Conservation (phyloP, 2,888 invertebrate genomes). For the Camponotus fellah region DNA sequence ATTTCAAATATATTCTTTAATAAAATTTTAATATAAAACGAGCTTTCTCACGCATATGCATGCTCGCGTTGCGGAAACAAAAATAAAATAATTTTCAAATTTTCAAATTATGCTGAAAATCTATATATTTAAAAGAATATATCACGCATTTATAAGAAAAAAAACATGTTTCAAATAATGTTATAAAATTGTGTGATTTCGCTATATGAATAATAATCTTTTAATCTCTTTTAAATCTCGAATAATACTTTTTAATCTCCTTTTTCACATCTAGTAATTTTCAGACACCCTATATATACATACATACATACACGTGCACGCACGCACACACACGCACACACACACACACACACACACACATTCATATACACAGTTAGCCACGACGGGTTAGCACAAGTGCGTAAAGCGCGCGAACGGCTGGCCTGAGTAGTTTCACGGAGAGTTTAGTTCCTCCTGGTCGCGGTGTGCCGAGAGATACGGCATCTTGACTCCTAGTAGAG, state of each 20-base stretch:
- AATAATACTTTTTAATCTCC: not conserved
- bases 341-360: constrained; percentile 32
- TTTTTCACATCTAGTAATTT: constrained; percentile 1
- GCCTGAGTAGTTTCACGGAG: constrained; percentile 81
- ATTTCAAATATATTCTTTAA: not conserved
- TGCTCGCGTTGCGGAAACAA: not conserved
- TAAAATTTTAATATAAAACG: not conserved
- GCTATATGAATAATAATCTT: too few relatives aligned
- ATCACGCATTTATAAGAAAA: too few relatives aligned
- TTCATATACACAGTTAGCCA: constrained; percentile 52
- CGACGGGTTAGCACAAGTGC: constrained; percentile 75
- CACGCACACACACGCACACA: constrained; percentile 44
- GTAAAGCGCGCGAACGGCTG: constrained; percentile 70
- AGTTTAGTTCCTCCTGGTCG: constrained; percentile 81
- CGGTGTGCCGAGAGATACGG: constrained; percentile 80
- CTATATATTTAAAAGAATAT: not conserved
- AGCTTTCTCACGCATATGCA: not conserved
- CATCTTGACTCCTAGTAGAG: constrained; percentile 85
- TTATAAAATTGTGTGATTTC: not conserved
- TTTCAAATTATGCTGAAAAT: not conserved
- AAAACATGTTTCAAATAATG: too few relatives aligned
- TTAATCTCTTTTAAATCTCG: too few relatives aligned
- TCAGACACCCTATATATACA: constrained; percentile 16
- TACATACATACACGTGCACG: constrained; percentile 1
- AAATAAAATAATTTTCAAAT: not conserved